These are phyloP conservation scores for Illadopsis cleaveri DNA, from an alignment of 2,113 vertebrate species.

Conservation along the genomic window DNA sequence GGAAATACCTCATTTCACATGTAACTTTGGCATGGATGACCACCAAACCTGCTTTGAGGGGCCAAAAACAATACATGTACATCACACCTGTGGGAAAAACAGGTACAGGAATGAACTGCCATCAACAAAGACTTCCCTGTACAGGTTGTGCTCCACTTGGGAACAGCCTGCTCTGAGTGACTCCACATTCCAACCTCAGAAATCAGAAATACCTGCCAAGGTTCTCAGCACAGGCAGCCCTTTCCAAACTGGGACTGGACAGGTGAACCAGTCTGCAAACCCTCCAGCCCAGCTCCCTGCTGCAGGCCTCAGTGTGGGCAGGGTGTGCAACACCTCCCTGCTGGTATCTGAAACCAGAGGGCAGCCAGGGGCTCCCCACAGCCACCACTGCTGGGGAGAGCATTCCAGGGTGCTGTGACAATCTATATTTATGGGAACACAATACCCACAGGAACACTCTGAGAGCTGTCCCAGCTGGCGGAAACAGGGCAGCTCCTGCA, in stretches of 20 bases:
- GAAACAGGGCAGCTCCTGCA: neutral
- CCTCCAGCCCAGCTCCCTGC: accelerated
- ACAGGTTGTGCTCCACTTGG: neutral
- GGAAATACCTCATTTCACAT: neutral
- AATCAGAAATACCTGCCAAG: neutral
- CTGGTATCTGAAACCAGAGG: neutral
- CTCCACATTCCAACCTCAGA: neutral
- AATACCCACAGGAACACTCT: neutral
- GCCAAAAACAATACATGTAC: neutral
- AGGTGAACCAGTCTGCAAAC: neutral
- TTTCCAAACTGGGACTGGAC: neutral
- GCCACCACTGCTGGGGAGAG: neutral
- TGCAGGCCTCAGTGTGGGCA: accelerated
- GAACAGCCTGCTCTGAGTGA: neutral
- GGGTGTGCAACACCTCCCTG: neutral
- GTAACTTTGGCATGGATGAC: neutral
- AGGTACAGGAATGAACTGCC: neutral
- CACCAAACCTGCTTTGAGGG: neutral
- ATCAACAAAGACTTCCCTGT: neutral
- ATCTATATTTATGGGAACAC: neutral
- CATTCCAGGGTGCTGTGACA: neutral
- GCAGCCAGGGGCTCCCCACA: neutral
- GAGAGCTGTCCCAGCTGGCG: neutral
- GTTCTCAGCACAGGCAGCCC: neutral
- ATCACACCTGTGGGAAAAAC: neutral